Conservation (phyloP, 2,797 vertebrate genomes). For the Anguilla pacifica region DNA sequence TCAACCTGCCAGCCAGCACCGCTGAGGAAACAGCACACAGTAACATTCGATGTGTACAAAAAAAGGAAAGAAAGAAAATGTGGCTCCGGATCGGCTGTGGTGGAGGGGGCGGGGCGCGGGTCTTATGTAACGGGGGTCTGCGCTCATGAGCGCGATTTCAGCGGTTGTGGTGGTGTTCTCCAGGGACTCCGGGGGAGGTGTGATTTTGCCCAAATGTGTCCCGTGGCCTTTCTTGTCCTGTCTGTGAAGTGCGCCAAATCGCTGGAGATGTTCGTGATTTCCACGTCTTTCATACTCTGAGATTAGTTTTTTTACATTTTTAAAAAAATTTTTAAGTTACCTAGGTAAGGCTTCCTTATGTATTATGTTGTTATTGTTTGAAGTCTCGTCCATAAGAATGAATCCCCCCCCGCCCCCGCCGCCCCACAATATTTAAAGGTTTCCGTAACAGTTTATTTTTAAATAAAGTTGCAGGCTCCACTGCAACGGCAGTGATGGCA, state of each 20-base stretch:
- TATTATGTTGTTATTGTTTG: background rate
- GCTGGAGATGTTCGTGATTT: background rate
- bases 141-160: background rate
- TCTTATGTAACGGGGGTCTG: background rate
- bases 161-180: background rate
- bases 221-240: background rate
- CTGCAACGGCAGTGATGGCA: too few species aligned
- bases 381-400: background rate
- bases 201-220: background rate
- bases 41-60: too few species aligned
- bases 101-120: background rate
- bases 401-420: too few species aligned
- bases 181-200: too few species aligned
- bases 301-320: too few species aligned
- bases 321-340: too few species aligned
- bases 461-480: too few species aligned
- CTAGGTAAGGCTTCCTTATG: too few species aligned
- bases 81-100: background rate
- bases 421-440: background rate
- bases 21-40: too few species aligned
- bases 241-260: background rate
- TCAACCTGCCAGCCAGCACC: too few species aligned
- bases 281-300: background rate
- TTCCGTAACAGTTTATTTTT: background rate
- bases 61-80: background rate